These are phyloP conservation scores for Acipenser oxyrinchus DNA, from an alignment of 2,797 vertebrate genomes.

Conservation along the genomic window DNA sequence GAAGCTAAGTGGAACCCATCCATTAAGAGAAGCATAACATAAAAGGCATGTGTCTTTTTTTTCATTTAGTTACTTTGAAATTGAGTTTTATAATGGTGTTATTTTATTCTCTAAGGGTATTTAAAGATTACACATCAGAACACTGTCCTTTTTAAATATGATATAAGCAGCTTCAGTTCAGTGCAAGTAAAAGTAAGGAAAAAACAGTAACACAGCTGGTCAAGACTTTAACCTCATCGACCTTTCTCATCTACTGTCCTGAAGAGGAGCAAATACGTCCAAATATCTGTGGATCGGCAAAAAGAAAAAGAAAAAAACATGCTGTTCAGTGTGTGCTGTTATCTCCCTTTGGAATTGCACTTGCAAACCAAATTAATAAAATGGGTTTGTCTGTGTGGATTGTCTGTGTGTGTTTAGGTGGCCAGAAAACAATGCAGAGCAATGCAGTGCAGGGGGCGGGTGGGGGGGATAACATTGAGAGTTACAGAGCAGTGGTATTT, in stretches of 20 bases:
- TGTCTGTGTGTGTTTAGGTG: too few species aligned
- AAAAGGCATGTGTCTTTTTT: not conserved
- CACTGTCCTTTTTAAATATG: too few species aligned
- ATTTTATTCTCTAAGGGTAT: not conserved
- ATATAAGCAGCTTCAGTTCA: too few species aligned
- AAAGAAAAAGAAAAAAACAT: not conserved
- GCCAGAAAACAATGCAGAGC: too few species aligned
- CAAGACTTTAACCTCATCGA: not conserved
- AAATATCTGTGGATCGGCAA: not conserved
- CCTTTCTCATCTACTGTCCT: not conserved
- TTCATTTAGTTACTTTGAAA: conserved; percentile 8
- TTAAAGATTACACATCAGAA: too few species aligned
- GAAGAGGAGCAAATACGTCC: not conserved
- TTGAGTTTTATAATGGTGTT: conserved; percentile 9
- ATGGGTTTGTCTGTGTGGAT: too few species aligned
- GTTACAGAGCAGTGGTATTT: too few species aligned
- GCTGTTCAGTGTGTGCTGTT: not conserved
- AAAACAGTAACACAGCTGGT: not conserved
- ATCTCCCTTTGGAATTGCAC: not conserved
- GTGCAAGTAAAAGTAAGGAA: too few species aligned
- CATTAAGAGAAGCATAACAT: not conserved
- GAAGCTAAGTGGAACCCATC: conserved; percentile 5
- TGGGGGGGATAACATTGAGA: too few species aligned
- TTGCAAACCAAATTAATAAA: too few species aligned
- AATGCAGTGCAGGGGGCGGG: too few species aligned